Evolutionary conservation across 2,888 invertebrate species (phyloP).

Genomic region (Netelia inedita): DNA sequence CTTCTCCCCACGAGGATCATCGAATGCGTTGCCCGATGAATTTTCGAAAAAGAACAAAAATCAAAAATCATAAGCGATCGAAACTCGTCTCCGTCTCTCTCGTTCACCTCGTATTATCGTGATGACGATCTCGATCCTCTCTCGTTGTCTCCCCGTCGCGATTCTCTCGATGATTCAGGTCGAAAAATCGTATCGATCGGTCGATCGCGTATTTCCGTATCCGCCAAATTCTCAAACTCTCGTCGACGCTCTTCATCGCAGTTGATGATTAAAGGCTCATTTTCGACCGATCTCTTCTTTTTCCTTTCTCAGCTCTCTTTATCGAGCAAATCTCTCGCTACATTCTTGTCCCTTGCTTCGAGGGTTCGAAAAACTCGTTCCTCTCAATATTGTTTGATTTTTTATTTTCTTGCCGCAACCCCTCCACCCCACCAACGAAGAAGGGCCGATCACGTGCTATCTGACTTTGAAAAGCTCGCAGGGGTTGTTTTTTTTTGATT

Average conservation of each 20-base stretch:
- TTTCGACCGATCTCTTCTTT: background rate
- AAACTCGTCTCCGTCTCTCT: background rate
- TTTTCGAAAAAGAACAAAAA: background rate
- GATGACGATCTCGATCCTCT: constrained; percentile 24
- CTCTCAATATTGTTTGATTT: constrained; percentile 5
- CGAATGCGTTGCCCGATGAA: constrained; percentile 2
- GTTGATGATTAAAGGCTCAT: constrained; percentile 36
- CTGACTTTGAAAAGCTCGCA: background rate
- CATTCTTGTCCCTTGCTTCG: constrained; percentile 1
- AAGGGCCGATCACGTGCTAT: constrained; percentile 37
- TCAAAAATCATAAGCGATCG: background rate
- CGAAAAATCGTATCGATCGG: constrained; percentile 49
- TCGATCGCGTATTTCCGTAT: constrained; percentile 37
- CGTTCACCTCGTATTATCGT: constrained; percentile 53
- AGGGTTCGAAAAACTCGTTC: background rate
- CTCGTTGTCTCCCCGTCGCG: constrained; percentile 20
- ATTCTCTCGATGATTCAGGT: constrained; percentile 42
- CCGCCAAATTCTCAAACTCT: constrained; percentile 44
- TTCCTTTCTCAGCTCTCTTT: background rate
- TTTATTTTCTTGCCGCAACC: background rate
- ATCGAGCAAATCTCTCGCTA: constrained; percentile 1
- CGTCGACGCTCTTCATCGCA: constrained; percentile 63
- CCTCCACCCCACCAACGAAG: background rate
- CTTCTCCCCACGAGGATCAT: constrained; percentile 29
- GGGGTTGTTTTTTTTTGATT: constrained; percentile 27